These are phyloP conservation scores for Pseudomyrmex concolor DNA, from an alignment of 1,140 invertebrate species.

Conservation along the genomic window DNA sequence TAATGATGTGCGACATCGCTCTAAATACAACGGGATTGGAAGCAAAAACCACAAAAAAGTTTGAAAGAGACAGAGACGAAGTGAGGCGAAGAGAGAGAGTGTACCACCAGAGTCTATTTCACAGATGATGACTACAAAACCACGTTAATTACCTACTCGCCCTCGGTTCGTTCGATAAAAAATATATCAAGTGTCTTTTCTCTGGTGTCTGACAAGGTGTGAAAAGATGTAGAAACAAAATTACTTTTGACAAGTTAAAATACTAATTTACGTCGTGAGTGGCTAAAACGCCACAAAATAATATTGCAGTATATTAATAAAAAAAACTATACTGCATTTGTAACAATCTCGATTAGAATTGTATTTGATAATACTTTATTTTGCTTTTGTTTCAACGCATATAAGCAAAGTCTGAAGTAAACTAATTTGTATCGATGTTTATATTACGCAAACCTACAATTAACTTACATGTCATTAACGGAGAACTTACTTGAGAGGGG, in stretches of 20 bases:
- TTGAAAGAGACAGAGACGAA: constrained; percentile 31
- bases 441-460: neutral
- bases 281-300: neutral
- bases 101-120: constrained; percentile 4
- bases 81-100: constrained; percentile 7
- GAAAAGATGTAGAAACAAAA: constrained; percentile 14
- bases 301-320: neutral
- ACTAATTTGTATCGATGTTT: neutral
- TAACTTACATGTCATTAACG: neutral
- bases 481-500: constrained; percentile 91
- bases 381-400: neutral
- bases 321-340: too few species aligned
- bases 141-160: constrained; percentile 60
- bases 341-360: constrained; percentile 10
- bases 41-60: constrained; percentile 22
- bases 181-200: constrained; percentile 40
- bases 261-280: neutral
- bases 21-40: constrained; percentile 15
- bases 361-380: neutral
- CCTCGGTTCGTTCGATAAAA: neutral
- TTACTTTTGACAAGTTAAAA: neutral
- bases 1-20: constrained; percentile 56
- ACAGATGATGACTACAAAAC: constrained; percentile 55
- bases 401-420: neutral
- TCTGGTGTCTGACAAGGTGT: neutral